A percentile compares a stretch with the other conserved stretches of the same genome.
These are phyloP conservation scores for Plagodis pulveraria DNA, from an alignment of 2,888 invertebrate species.

Conservation along the genomic window DNA sequence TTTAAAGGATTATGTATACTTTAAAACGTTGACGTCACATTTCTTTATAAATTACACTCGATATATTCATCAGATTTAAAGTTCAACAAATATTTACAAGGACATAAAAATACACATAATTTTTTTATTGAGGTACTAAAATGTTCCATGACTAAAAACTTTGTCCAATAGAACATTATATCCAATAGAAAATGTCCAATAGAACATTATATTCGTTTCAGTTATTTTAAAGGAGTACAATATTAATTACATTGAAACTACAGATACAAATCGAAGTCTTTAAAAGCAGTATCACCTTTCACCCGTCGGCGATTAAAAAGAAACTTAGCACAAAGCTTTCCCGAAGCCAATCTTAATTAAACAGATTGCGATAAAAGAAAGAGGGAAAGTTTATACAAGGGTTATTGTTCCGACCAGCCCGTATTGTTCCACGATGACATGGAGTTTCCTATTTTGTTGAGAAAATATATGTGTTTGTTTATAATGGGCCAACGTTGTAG, in stretches of 20 bases:
- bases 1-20: too few relatives aligned
- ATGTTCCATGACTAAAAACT: too few relatives aligned
- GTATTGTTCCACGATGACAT: constrained; percentile 34
- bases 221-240: too few relatives aligned
- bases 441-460: constrained; percentile 16
- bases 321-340: constrained; percentile 27
- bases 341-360: constrained; percentile 35
- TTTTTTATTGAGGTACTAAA: too few relatives aligned
- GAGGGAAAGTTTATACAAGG: constrained; percentile 22
- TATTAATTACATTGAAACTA: background rate
- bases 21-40: too few relatives aligned
- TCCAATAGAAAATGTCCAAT: too few relatives aligned
- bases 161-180: too few relatives aligned
- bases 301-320: constrained; percentile 25
- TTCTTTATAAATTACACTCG: too few relatives aligned
- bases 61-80: too few relatives aligned
- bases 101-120: too few relatives aligned
- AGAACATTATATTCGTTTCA: too few relatives aligned
- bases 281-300: constrained; percentile 4
- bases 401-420: constrained; percentile 24
- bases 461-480: constrained; percentile 7
- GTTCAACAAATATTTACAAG: too few relatives aligned
- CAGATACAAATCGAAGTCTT: background rate
- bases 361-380: constrained; percentile 29
- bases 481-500: background rate